Conservation (phyloP, 1,140 invertebrate species). For the Pseudomyrmex dendroicus region DNA sequence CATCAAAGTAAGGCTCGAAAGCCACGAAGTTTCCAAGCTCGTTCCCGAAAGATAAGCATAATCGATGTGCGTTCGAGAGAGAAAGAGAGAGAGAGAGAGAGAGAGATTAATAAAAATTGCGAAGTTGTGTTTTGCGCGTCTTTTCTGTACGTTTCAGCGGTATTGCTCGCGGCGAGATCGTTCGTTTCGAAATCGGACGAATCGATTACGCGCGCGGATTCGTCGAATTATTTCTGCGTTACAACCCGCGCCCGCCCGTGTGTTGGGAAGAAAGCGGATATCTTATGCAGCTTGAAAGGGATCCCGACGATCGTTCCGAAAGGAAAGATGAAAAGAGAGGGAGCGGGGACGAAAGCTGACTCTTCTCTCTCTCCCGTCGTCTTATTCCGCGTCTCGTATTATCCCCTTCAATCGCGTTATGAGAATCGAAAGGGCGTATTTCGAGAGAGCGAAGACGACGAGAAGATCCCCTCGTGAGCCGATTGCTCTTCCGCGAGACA, state of each 20-base stretch:
- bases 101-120: slow-evolving; percentile 18
- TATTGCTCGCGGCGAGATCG: background rate
- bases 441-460: slow-evolving; percentile 20
- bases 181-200: background rate
- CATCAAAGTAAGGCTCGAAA: slow-evolving; percentile 3
- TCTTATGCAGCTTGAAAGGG: slow-evolving; percentile 49
- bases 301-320: slow-evolving; percentile 12
- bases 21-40: background rate
- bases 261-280: slow-evolving; percentile 39
- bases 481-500: slow-evolving; percentile 29
- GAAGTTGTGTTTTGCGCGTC: background rate
- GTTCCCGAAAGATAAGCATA: background rate
- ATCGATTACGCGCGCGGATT: slow-evolving; percentile 47
- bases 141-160: background rate
- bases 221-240: slow-evolving; percentile 45
- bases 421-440: slow-evolving; percentile 35
- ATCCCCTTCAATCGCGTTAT: slow-evolving; percentile 50
- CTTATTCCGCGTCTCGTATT: slow-evolving; percentile 11
- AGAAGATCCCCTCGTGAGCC: background rate
- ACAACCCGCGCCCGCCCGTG: background rate
- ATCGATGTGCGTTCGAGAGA: background rate
- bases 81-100: background rate
- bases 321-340: slow-evolving; percentile 35
- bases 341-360: slow-evolving; percentile 6
- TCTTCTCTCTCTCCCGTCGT: background rate